These are phyloP conservation scores for Drosophila nebulosa DNA, from an alignment of 1,140 invertebrate genomes.

Conservation along the genomic window DNA sequence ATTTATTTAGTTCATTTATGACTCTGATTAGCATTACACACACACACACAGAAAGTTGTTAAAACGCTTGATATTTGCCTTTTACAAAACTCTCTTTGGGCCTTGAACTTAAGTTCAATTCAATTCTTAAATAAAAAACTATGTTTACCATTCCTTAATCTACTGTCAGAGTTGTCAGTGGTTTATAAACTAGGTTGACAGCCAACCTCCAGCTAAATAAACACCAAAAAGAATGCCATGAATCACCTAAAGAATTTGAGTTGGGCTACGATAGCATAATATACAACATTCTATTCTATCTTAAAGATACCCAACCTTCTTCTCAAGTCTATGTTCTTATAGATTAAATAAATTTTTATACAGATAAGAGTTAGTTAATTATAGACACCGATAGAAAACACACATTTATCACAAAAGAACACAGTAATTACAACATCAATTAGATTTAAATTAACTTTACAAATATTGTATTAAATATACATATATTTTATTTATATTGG, in stretches of 20 bases:
- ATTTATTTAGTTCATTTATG: not conserved
- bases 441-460: not conserved
- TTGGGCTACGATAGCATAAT: not conserved
- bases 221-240: conserved; percentile 3
- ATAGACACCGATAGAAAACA: not conserved
- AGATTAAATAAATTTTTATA: not conserved
- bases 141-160: conserved; percentile 12
- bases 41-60: not conserved
- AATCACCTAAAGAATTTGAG: not conserved
- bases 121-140: conserved; percentile 8
- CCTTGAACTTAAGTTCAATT: conserved; percentile 62
- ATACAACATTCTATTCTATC: not conserved
- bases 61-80: not conserved
- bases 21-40: not conserved
- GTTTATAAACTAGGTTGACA: conserved; percentile 1
- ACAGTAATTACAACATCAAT: not conserved
- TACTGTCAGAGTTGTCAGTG: not conserved
- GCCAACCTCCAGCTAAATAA: not conserved
- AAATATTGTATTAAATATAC: not conserved
- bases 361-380: not conserved
- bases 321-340: not conserved
- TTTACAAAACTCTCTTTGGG: conserved; percentile 20
- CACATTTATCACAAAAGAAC: not conserved
- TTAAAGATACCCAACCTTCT: not conserved
- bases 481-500: not conserved